Base-by-base conservation (phyloP, 2,113 vertebrate species). In the Chlorocebus sabaeus region DNA sequence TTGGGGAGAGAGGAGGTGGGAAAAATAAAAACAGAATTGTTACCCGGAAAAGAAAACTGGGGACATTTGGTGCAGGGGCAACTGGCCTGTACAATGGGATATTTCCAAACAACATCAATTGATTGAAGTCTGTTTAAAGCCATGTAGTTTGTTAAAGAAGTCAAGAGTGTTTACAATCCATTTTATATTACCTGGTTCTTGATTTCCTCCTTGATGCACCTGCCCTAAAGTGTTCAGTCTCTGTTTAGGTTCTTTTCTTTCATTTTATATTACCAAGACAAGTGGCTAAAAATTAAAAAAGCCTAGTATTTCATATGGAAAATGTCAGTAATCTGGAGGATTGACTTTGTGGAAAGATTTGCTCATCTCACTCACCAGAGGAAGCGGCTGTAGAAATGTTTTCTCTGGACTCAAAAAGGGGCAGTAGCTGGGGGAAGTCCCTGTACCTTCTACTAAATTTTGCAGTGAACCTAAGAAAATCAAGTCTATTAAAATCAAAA, bases 21-120 rank as follows among this genome's bases (percentile, higher is more conserved):
- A 78, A 64, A 40, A 40, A 64, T 64, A 64, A 52, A 90, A 88
- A n/a, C 3, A 27, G 64, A 59, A 40, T 13, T 17, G 3, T 48
- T 43, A 6, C 1, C 55, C 30, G 57, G 35, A 40, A 80, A 83
- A 38, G 55, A 35, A 13, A 68, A 16, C 7, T 2, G 38, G 55
- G 48, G 35, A 5, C 17, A 6, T 20, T 4, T 5, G 0, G 48
- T 0, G 23, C 30, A n/a, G 61, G 52, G 73, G 6, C 22, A 10
- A 13, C 50, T 13, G 10, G 30, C 16, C 3, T 0, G 30, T 4
- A 6, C 43, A 3, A 3, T 6, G 0, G 0, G 5, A 13, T 10
- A 30, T 38, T 43, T 43, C 17, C 70, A 38, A 23, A 59, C 2
- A 22, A 27, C 12, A 22, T 40, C 17, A 1, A 0, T 8, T 16